Base-by-base conservation (phyloP, 2,113 vertebrate genomes). In the Symphodus melops region DNA sequence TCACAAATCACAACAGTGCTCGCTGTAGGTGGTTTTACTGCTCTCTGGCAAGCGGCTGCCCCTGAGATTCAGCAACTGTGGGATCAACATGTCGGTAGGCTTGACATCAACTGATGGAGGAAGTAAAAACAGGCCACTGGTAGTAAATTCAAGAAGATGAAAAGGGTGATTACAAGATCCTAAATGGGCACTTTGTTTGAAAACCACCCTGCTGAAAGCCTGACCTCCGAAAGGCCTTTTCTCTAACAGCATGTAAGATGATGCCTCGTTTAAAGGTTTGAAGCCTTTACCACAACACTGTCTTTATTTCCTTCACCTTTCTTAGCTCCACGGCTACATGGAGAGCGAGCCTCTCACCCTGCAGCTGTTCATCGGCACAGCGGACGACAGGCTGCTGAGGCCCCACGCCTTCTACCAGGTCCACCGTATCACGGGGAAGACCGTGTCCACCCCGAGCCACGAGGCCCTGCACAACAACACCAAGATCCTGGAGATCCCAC, bases 401-500 rank as follows among this genome's bases (percentile, higher is more conserved):
- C 98, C 98, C 0, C 97, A 99, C 41, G 97, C 98, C 81, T 99
- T 99, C 95, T 99, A 99, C 94, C 98, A 99, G 95, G 98, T 99
- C 61, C 98, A 99, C 84, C 96, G 98, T 5, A 99, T 99, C 94
- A 99, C 98, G 0, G 98, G 98, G 44, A 99, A 99, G 94, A 99
- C 98, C 0, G 98, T 99, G 74, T 98, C 97, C 80, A 99, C 97
- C 23, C 96, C 96, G 86, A 99, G 98, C 93, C 97, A 98, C 0
- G 98, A 99, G 91, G 95, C 94, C 39, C 85, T 98, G 80, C 94
- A 99, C 87, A 96, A 94, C 90, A 97, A 97, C 93, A 99, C 97
- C 94, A 99, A 99, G 88, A 96, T 98, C 83, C 94, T 99, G 91
- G 98, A 99, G 92, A 97, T 99, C 65, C 97, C 97, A 0, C 95